Conservation (phyloP, 2,113 vertebrate species). For the Excalfactoria chinensis region DNA sequence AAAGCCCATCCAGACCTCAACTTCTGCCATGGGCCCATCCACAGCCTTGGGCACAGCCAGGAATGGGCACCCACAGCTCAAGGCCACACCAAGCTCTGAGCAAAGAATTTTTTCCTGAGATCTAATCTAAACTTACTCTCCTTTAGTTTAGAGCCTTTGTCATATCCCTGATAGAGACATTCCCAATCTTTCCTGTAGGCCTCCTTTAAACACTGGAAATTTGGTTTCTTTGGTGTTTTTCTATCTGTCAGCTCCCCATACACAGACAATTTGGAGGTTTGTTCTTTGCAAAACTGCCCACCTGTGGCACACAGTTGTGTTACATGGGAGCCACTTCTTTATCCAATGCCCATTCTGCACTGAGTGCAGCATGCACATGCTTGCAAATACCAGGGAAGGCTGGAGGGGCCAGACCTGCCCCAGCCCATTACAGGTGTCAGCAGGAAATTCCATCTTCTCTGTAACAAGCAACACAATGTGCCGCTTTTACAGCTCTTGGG, state of each 20-base stretch:
- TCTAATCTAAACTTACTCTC: background rate
- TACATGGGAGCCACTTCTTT: background rate
- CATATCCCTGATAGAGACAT: background rate
- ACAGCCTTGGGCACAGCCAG: background rate
- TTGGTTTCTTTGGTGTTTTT: background rate
- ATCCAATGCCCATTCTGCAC: background rate
- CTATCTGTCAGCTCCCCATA: background rate
- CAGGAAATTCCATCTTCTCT: background rate
- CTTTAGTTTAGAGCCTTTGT: background rate
- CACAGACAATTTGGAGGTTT: no score
- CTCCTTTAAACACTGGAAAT: background rate
- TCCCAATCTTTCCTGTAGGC: background rate
- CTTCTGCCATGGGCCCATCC: background rate
- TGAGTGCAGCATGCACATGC: rapidly evolving
- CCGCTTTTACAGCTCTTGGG: background rate
- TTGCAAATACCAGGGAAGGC: rapidly evolving
- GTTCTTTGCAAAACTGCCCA: background rate
- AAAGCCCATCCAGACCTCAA: background rate
- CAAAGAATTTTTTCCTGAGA: background rate
- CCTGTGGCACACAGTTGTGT: background rate
- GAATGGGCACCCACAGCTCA: background rate
- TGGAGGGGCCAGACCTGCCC: background rate
- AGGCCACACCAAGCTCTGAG: background rate
- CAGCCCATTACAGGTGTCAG: background rate
- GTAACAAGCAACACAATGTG: background rate